Percentiles rank a stretch among this genome's conserved stretches.
Evolutionary conservation across 1,140 invertebrate genomes (phyloP).

Genomic region (Penaeus vannamei): DNA sequence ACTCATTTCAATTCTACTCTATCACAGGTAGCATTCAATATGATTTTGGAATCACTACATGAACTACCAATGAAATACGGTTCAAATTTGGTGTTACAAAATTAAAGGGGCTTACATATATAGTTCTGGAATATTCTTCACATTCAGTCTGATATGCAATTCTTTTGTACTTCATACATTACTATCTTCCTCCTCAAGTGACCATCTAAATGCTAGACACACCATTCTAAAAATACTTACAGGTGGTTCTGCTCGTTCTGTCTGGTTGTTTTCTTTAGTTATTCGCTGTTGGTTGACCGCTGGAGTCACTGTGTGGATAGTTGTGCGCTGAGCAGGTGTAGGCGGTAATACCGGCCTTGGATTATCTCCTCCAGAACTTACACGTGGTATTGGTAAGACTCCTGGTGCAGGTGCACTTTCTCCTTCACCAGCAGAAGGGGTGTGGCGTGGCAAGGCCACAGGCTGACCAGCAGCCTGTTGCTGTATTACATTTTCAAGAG

Average conservation of each 20-base stretch:
- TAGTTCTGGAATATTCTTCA: no score
- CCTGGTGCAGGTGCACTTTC: background rate
- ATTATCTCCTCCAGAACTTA: background rate
- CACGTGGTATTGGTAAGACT: slow-evolving; percentile 1
- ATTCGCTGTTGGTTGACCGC: background rate
- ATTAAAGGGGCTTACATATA: no score
- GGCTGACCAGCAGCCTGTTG: slow-evolving; percentile 56
- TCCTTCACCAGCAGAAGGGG: background rate
- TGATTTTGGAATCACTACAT: no score
- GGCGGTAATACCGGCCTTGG: background rate
- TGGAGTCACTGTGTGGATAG: background rate
- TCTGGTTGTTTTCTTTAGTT: background rate
- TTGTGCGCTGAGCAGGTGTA: slow-evolving; percentile 13
- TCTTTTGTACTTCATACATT: no score
- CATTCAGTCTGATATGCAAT: no score
- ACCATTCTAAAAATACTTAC: background rate
- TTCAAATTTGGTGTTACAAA: no score
- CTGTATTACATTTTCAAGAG: slow-evolving; percentile 54
- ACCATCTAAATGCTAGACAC: no score
- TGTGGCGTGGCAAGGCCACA: slow-evolving; percentile 46
- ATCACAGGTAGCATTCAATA: no score
- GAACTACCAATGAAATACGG: no score
- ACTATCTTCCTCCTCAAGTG: no score
- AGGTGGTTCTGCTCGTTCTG: slow-evolving; percentile 6
- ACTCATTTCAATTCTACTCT: no score